phyloP scores from a whole-genome alignment of 2,888 invertebrate species.

The Oscheius myriophilus region DNA sequence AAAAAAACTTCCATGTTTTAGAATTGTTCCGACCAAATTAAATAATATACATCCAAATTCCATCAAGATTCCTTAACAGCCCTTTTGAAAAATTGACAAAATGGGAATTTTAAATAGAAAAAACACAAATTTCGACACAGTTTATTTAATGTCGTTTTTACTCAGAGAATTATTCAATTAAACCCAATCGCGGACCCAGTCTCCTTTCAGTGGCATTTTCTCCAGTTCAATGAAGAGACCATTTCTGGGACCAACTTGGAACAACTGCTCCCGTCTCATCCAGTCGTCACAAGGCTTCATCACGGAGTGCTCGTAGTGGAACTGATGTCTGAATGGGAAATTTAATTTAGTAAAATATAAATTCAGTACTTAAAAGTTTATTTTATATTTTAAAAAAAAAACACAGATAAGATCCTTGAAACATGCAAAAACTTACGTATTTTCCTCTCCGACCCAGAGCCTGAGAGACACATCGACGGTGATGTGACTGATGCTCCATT shows the following conservation, averaged over 20 bases:
- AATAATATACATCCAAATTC: too few relatives aligned
- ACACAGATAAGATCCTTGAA: too few relatives aligned
- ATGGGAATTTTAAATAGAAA: not conserved
- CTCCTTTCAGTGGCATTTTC: not conserved
- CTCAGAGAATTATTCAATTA: not conserved
- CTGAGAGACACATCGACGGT: not conserved
- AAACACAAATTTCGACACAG: not conserved
- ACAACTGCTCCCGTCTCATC: not conserved
- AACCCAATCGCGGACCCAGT: constrained; percentile 13
- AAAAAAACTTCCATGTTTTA: too few relatives aligned
- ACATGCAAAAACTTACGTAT: too few relatives aligned
- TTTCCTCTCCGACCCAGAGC: too few relatives aligned
- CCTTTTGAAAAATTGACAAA: not conserved
- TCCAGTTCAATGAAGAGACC: constrained; percentile 4
- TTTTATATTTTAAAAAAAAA: not conserved
- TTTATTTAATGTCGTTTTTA: not conserved
- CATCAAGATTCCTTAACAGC: too few relatives aligned
- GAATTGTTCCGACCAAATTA: too few relatives aligned
- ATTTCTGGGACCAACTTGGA: constrained; percentile 3
- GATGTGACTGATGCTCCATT: constrained; percentile 7
- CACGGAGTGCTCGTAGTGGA: constrained; percentile 1
- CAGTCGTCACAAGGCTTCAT: not conserved
- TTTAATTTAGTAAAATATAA: too few relatives aligned
- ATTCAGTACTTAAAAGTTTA: not conserved
- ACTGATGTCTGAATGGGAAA: constrained; percentile 2